phyloP scores from a whole-genome alignment of 2,797 vertebrate species.

The Ibycter americanus region DNA sequence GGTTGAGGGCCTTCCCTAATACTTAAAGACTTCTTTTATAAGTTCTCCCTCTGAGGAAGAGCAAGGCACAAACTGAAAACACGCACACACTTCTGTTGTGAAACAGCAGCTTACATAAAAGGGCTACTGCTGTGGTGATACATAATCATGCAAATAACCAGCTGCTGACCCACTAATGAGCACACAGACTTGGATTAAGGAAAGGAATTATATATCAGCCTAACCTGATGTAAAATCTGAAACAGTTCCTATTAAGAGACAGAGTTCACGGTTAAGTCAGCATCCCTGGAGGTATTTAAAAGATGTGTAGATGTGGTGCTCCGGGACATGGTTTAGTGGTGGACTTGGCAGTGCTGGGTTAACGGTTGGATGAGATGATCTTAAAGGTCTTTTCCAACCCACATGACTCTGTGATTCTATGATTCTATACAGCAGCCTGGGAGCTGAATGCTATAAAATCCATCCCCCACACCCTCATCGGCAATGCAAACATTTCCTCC shows the following conservation, averaged over 20 bases:
- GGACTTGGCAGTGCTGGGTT: not conserved
- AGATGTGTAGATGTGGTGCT: not conserved
- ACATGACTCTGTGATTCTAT: not conserved
- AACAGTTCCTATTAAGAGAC: not conserved
- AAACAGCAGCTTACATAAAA: conserved; percentile 4
- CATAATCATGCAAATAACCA: conserved; percentile 26
- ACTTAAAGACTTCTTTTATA: not conserved
- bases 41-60: not conserved
- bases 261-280: not conserved
- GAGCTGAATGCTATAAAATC: not conserved
- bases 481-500: not conserved
- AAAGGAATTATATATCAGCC: not conserved
- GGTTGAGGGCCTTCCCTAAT: not conserved
- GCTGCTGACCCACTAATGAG: conserved; percentile 25
- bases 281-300: not conserved
- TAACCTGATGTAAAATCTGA: not conserved
- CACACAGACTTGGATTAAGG: not conserved
- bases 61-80: not conserved
- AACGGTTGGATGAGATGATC: not conserved
- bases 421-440: not conserved
- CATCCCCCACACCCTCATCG: not conserved
- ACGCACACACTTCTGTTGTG: not conserved
- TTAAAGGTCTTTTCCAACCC: not conserved
- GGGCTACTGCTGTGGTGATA: not conserved
- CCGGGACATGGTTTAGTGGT: not conserved